These are phyloP conservation scores for Aramus guarauna DNA, from an alignment of 2,113 vertebrate species.

Conservation along the genomic window DNA sequence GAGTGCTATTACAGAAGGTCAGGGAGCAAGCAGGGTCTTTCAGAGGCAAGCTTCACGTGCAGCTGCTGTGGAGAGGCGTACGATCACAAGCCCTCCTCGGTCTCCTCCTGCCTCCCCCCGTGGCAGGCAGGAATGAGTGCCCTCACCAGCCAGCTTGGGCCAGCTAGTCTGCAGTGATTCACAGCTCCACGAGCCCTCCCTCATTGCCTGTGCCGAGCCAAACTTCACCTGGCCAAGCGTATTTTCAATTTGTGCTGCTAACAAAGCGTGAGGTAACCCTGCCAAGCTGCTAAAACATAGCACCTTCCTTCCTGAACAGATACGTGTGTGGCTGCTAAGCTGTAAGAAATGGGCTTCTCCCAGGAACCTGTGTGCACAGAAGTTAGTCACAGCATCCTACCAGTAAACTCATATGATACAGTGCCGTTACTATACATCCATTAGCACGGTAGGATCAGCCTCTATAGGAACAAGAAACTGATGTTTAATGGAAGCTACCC, in stretches of 20 bases:
- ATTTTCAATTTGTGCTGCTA: neutral
- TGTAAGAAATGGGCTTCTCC: neutral
- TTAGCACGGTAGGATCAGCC: neutral
- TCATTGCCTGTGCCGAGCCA: neutral
- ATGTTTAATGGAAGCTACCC: neutral
- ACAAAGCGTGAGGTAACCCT: neutral
- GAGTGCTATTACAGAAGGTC: neutral
- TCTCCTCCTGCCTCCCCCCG: neutral
- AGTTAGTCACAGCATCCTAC: neutral
- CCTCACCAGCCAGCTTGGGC: rapidly evolving
- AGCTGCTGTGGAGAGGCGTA: neutral
- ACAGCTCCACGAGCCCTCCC: neutral
- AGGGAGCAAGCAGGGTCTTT: neutral
- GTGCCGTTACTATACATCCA: neutral
- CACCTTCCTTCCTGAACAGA: neutral
- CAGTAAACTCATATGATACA: neutral
- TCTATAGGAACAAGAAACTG: neutral
- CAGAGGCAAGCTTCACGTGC: neutral
- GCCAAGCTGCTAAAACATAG: neutral
- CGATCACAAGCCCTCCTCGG: rapidly evolving
- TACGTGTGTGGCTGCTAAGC: neutral
- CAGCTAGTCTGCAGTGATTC: neutral
- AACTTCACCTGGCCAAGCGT: neutral
- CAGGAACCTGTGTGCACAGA: neutral
- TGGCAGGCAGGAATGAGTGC: neutral